Percentiles rank a stretch among this genome's conserved stretches.
Evolutionary conservation across 1,140 invertebrate genomes (phyloP).

Genomic region (Bombus waltoni): DNA sequence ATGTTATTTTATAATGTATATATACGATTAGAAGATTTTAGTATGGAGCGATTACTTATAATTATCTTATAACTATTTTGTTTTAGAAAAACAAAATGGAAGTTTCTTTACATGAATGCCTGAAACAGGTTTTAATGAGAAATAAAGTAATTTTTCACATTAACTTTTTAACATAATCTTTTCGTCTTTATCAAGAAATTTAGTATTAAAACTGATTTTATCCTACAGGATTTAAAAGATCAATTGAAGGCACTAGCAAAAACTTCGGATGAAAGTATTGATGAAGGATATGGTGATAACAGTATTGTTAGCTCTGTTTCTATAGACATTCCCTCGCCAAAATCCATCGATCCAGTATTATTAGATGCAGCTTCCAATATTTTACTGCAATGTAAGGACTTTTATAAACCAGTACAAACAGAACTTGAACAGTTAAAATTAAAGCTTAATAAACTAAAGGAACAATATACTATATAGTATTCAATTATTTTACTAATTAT

Average conservation of each 20-base stretch:
- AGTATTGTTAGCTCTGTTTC: slow-evolving; percentile 47
- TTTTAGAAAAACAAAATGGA: slow-evolving; percentile 69
- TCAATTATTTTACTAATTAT: not conserved
- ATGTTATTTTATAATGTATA: not conserved
- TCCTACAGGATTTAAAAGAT: slow-evolving; percentile 67
- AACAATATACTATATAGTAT: slow-evolving; percentile 35
- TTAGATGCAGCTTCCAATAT: slow-evolving; percentile 69
- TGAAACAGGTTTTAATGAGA: slow-evolving; percentile 64
- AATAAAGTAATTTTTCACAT: slow-evolving; percentile 64
- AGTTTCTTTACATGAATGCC: slow-evolving; percentile 57
- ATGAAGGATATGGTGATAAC: slow-evolving; percentile 75
- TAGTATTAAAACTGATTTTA: slow-evolving; percentile 7
- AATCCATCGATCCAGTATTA: slow-evolving; percentile 72
- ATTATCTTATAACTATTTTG: slow-evolving; percentile 16
- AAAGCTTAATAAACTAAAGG: slow-evolving; percentile 67
- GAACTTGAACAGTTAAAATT: slow-evolving; percentile 70
- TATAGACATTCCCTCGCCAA: slow-evolving; percentile 70
- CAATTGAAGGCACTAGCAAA: slow-evolving; percentile 64
- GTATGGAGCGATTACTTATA: not conserved
- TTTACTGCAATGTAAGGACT: slow-evolving; percentile 72
- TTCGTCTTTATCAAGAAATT: not conserved
- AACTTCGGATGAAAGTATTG: slow-evolving; percentile 72
- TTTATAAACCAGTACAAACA: slow-evolving; percentile 70
- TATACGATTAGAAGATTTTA: not conserved
- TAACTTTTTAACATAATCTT: not conserved